These are phyloP conservation scores for Patella vulgata DNA, from an alignment of 1,140 invertebrate genomes.

Conservation along the genomic window DNA sequence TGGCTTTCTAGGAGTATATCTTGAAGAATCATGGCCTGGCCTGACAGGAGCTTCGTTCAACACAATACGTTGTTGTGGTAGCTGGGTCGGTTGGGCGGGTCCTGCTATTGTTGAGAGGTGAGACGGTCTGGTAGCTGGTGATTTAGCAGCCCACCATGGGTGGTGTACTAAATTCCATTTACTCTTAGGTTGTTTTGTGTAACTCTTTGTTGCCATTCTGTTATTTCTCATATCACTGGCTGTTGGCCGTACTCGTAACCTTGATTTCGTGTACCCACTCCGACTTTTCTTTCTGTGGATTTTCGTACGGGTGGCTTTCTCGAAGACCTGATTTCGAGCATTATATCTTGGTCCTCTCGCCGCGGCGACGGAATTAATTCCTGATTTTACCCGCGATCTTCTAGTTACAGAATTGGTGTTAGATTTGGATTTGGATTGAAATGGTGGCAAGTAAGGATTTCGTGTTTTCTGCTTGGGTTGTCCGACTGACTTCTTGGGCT, in stretches of 20 bases:
- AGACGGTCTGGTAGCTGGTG: not conserved
- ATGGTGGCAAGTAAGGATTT: not conserved
- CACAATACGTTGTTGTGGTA: not conserved
- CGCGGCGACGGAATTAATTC: not conserved
- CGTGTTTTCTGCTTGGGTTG: not conserved
- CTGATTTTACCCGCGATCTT: not conserved
- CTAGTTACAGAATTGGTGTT: not conserved
- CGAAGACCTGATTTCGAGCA: not conserved
- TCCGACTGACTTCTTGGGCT: not conserved
- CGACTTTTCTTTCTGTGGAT: not conserved
- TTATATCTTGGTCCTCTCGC: not conserved
- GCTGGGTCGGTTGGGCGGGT: not conserved
- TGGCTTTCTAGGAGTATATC: too few species aligned
- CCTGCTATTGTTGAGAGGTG: too few species aligned
- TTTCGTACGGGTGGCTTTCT: not conserved
- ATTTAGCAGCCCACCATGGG: slow-evolving; percentile 13
- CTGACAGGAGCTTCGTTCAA: not conserved
- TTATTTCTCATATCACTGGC: not conserved
- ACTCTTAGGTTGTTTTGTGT: not conserved
- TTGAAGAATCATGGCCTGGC: not conserved
- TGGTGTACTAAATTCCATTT: slow-evolving; percentile 9
- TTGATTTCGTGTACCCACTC: not conserved
- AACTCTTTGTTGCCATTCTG: not conserved
- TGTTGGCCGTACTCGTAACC: too few species aligned
- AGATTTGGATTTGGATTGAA: not conserved